Percentiles rank a stretch among this genome's conserved stretches.
These are phyloP conservation scores for Helleia helle DNA, from an alignment of 2,888 invertebrate species.

Conservation along the genomic window DNA sequence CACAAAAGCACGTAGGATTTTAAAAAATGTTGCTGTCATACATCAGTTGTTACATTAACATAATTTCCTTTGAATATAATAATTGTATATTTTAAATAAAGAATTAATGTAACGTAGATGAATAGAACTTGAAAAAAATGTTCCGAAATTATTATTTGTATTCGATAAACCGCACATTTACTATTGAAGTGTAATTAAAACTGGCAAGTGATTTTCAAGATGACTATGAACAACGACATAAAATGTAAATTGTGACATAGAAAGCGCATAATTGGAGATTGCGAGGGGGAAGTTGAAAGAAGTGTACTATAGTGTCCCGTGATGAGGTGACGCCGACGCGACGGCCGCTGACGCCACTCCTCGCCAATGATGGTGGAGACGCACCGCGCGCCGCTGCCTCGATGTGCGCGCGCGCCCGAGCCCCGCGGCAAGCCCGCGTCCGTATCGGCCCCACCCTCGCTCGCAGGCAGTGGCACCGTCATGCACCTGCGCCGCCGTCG, in stretches of 20 bases:
- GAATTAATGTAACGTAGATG: background rate
- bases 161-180: too few species aligned
- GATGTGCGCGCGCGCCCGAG: conserved; percentile 60
- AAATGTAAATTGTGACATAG: conserved; percentile 1
- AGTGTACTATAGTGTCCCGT: conserved; percentile 28
- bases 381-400: conserved; percentile 64
- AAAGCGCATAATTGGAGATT: background rate
- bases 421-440: conserved; percentile 64
- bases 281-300: conserved; percentile 15
- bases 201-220: background rate
- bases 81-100: too few species aligned
- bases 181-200: too few species aligned
- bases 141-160: background rate
- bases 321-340: conserved; percentile 66
- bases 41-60: conserved; percentile 3
- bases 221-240: background rate
- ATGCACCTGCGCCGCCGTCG: conserved; percentile 80
- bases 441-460: conserved; percentile 73
- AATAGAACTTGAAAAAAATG: background rate
- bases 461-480: conserved; percentile 60
- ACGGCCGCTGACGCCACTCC: conserved; percentile 66
- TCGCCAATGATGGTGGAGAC: conserved; percentile 72
- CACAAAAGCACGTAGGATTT: too few species aligned
- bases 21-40: background rate
- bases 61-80: background rate